Evolutionary conservation across 2,888 invertebrate species (phyloP).

Genomic region (Cephus sareptanus): DNA sequence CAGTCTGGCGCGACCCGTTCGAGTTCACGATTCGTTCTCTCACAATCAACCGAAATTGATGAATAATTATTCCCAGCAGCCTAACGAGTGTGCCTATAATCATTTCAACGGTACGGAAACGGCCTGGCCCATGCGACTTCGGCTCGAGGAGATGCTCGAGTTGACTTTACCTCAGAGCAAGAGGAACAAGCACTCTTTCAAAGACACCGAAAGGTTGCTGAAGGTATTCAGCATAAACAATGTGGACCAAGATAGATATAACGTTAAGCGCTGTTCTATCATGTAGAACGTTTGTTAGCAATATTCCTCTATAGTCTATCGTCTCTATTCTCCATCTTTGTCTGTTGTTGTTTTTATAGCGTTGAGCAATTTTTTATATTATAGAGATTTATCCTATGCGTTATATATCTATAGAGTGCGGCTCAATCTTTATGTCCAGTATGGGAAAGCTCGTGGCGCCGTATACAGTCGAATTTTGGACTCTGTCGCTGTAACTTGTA

Average conservation of each 20-base stretch:
- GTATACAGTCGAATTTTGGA: neutral
- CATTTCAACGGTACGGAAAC: constrained; percentile 15
- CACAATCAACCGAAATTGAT: constrained; percentile 36
- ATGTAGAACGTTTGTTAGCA: constrained; percentile 45
- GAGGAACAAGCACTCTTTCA: constrained; percentile 46
- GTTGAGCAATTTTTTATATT: neutral
- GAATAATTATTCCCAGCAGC: constrained; percentile 11
- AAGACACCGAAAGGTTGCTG: constrained; percentile 62
- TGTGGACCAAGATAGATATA: constrained; percentile 64
- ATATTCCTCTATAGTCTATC: neutral
- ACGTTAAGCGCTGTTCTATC: constrained; percentile 60
- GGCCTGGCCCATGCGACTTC: constrained; percentile 49
- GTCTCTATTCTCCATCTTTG: neutral
- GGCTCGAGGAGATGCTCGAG: constrained; percentile 59
- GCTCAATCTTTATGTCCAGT: neutral
- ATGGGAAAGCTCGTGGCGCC: neutral
- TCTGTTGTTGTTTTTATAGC: neutral
- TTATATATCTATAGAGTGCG: neutral
- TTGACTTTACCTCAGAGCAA: constrained; percentile 45
- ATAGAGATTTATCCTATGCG: neutral
- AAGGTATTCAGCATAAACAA: constrained; percentile 62
- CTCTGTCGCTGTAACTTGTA: neutral
- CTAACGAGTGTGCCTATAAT: constrained; percentile 10
- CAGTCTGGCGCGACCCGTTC: constrained; percentile 57
- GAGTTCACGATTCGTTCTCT: constrained; percentile 55